Evolutionary conservation across 2,797 vertebrate species (phyloP).

Genomic region (Fistularia commersonii): DNA sequence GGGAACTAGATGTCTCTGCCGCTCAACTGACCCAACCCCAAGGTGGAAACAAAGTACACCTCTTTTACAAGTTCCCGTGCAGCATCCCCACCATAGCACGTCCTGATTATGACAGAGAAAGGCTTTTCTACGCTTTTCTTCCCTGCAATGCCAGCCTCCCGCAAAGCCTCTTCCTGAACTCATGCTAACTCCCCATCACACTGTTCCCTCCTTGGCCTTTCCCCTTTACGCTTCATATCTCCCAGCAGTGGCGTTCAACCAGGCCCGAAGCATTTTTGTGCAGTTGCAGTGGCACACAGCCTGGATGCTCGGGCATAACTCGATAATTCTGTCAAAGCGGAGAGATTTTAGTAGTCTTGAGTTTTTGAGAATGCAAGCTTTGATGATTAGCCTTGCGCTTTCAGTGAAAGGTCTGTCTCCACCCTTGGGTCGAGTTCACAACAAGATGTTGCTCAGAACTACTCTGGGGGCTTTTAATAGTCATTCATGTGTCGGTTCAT

Average conservation of each 20-base stretch:
- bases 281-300: too few relatives aligned
- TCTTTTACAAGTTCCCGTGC: slow-evolving; percentile 33
- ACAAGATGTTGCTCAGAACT: too few relatives aligned
- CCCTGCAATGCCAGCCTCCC: slow-evolving; percentile 30
- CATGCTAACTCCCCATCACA: slow-evolving; percentile 5
- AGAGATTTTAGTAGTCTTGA: too few relatives aligned
- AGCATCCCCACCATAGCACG: slow-evolving; percentile 7
- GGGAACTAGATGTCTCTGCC: slow-evolving; percentile 39
- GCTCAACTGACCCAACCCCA: slow-evolving; percentile 22
- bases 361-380: too few relatives aligned
- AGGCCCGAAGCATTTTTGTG: slow-evolving; percentile 17
- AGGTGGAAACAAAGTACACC: slow-evolving; percentile 30
- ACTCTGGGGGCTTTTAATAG: too few relatives aligned
- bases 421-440: too few relatives aligned
- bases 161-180: slow-evolving; percentile 25
- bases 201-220: slow-evolving; percentile 19
- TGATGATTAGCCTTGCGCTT: too few relatives aligned
- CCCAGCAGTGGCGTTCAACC: slow-evolving; percentile 20
- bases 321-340: too few relatives aligned
- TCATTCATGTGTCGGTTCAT: too few relatives aligned
- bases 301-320: too few relatives aligned
- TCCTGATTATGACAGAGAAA: slow-evolving; percentile 14
- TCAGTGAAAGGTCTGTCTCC: too few relatives aligned
- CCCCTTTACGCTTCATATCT: slow-evolving; percentile 14
- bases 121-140: slow-evolving; percentile 3